Evolutionary conservation across 2,888 invertebrate species (phyloP).

Genomic region (Phoronis australis): DNA sequence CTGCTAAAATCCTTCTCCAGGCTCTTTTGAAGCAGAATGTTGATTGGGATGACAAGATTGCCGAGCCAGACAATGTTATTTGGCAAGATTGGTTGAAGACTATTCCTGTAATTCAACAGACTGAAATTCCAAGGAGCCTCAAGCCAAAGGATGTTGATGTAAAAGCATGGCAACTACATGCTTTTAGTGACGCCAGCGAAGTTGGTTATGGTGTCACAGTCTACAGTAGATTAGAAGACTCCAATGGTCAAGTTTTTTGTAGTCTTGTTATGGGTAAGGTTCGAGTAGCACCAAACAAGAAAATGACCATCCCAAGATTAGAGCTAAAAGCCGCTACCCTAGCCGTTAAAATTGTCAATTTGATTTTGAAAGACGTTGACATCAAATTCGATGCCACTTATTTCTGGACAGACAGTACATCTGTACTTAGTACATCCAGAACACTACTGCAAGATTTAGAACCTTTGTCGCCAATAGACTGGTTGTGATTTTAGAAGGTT

Average conservation of each 20-base stretch:
- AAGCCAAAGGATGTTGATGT: slow-evolving; percentile 7
- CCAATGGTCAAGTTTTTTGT: slow-evolving; percentile 5
- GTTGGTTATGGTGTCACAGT: slow-evolving; percentile 7
- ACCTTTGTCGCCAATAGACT: slow-evolving; percentile 11
- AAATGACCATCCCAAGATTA: no score
- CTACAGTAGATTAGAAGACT: slow-evolving; percentile 9
- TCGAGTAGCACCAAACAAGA: no score
- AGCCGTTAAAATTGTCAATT: neutral
- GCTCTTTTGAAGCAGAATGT: no score
- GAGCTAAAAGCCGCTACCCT: slow-evolving; percentile 6
- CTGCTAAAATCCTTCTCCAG: slow-evolving; percentile 3
- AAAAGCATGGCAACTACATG: slow-evolving; percentile 8
- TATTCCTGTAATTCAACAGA: no score
- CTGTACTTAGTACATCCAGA: slow-evolving; percentile 9
- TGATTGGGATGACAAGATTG: slow-evolving; percentile 13
- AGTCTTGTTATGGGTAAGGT: slow-evolving; percentile 7
- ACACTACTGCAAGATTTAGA: slow-evolving; percentile 4
- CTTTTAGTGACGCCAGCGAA: no score
- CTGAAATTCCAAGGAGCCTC: no score
- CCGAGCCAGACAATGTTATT: neutral
- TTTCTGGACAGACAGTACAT: slow-evolving; percentile 12
- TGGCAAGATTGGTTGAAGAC: no score
- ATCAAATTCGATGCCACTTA: neutral
- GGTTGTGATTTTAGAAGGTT: no score
- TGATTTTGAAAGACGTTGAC: slow-evolving; percentile 6